Base-by-base conservation (phyloP, 2,888 invertebrate genomes). In the Scaptomyza reducta region DNA sequence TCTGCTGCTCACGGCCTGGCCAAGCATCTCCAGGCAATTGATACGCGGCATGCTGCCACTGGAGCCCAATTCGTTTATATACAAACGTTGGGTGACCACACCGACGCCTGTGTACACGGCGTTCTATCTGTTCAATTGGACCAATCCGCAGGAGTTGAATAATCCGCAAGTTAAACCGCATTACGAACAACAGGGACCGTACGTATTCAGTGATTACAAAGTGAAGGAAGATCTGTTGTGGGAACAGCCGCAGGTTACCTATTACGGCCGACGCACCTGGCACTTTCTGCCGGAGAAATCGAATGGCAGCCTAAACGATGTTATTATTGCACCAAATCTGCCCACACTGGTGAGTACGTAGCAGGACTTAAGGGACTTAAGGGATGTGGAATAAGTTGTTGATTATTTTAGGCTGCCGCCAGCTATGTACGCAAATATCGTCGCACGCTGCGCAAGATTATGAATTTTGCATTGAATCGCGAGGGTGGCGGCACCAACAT, bases 41-140 rank as follows among this genome's bases (percentile, higher is more conserved):
- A 46, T 90, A 2, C 60, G 73, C 14, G 42, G 55, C 47, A 7
- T 70, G 14, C 91, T 96, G 85, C 91, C 92, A 1, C 89, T 96
- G 38, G 91, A 94, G 1, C 92, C 93, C 1, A 90, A 91, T 1
- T 96, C 96, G 0, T 92, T 91, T 61, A 94, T 94, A 18, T 97
- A 93, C 90, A 90, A 92, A 0, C 93, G 95, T 66, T 97, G 97
- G 97, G 93, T 94, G 62, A 94, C 95, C 77, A 95, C 96, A 0
- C 96, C 97, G 0, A 94, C 96, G 56, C 96, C 96, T 0, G 94
- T 96, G 93, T 96, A 95, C 88, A 91, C 96, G 60, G 94, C 95
- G 66, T 92, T 95, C 74, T 94, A 93, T 89, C 91, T 97, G 78
- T 97, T 94, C 87, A 96, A 97, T 90, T 95, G 96, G 93, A 95